Evolutionary conservation across 2,113 vertebrate genomes (phyloP), one percentile per base, ranked within the genome.

Genomic region (Oryzias javanicus): DNA sequence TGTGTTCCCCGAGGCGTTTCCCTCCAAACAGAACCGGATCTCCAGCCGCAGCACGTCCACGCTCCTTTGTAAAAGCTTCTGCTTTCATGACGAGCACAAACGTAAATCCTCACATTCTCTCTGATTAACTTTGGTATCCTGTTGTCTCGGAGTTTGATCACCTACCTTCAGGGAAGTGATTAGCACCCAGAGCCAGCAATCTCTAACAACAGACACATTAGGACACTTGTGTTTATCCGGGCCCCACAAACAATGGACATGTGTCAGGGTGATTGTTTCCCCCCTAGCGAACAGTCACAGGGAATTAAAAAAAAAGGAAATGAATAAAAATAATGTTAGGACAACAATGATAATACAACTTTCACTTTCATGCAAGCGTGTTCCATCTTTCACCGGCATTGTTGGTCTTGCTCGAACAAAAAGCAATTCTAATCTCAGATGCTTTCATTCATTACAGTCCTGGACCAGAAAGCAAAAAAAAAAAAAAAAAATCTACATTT

Each of bases 91-190:
- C 56, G 65, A 76, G 62, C 74, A 79, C 83, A 84, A 76, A 86
- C 88, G 81, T 87, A 91, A 91, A 90, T 91, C 86, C 88, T 72
- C 82, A 49, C n/a, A 47, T 47, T 18, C 46, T 74, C 72, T 81
- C 67, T 79, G 74, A 78, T 81, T 84, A 64, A 71, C 66, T 74
- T 55, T 82, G 78, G 80, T 82, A 78, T 76, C 65, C 77, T 19
- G 79, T 79, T 81, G 86, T 80, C 78, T 70, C 29, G 55, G 76
- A 86, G 78, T 76, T 75, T 79, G 77, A 91, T 88, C 80, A 75
- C 78, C 80, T 78, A 83, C 88, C 88, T 85, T 82, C 64, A 67
- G 82, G 83, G 80, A 84, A 75, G 73, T 63, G 66, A 76, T 57
- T 67, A 60, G 68, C 5, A 44, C 55, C 2, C 49, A 42, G 75